A percentile compares a stretch with the other conserved stretches of the same genome.
These are phyloP conservation scores for Reticulitermes lucifugus DNA, from an alignment of 2,888 invertebrate genomes.

Conservation along the genomic window DNA sequence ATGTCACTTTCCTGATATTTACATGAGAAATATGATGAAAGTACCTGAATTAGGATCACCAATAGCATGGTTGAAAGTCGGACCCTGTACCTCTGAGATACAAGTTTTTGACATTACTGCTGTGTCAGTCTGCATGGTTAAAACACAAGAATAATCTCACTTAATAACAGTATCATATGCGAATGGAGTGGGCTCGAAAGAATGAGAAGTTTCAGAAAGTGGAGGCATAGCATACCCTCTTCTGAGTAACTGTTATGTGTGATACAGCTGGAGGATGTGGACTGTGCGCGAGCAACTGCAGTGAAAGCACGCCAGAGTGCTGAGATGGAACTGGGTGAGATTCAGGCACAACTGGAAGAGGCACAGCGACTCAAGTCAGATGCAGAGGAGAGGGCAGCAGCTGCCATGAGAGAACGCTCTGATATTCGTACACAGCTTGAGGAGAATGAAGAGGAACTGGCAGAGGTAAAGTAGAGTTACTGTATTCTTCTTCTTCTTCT, in stretches of 20 bases:
- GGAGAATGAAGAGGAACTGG: slow-evolving; percentile 93
- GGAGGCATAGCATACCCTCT: background rate
- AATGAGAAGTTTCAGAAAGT: background rate
- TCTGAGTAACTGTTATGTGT: background rate
- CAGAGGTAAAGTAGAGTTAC: slow-evolving; percentile 68
- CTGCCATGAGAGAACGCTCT: slow-evolving; percentile 80
- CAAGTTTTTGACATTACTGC: no score
- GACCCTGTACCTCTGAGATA: no score
- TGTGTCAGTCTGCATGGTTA: no score
- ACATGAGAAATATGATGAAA: no score
- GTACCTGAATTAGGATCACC: no score
- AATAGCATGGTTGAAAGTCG: no score
- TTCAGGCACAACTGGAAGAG: slow-evolving; percentile 86
- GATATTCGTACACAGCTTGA: slow-evolving; percentile 88
- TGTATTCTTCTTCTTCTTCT: no score
- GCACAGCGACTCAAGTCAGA: slow-evolving; percentile 78
- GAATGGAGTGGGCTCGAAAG: no score
- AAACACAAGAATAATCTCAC: no score
- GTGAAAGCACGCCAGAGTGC: slow-evolving; percentile 87
- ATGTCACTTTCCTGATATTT: no score
- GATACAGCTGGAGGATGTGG: slow-evolving; percentile 86
- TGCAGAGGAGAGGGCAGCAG: slow-evolving; percentile 81
- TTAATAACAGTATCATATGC: no score
- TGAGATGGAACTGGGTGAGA: slow-evolving; percentile 89
- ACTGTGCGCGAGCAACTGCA: slow-evolving; percentile 85